Base-by-base conservation (phyloP, 2,797 vertebrate species). In the Enteromius unitaeniatus region DNA sequence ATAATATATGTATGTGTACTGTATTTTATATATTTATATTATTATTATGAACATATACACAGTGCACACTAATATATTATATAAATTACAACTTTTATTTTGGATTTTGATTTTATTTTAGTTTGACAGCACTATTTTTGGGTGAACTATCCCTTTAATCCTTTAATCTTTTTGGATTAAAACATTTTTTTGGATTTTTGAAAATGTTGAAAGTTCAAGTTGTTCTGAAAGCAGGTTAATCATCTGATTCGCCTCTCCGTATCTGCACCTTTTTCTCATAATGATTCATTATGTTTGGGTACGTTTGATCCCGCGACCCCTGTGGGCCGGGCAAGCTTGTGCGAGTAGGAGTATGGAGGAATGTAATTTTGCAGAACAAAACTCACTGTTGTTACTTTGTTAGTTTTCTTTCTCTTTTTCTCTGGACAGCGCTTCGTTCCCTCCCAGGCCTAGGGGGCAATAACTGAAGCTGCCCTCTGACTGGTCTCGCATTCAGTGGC, bases 381-480 rank as follows among this genome's bases (percentile, higher is more conserved):
- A 70, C 72, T 28, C 74, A 69, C 9, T 79, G 79, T 34, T 84
- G 13, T 86, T 40, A 53, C 23, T 72, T 28, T 60, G 79, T 47
- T 62, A 9, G 42, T 40, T 84, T n/a, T 60, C 13, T 76, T 49
- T 70, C 51, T 75, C 14, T 55, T 14, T 79, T 42, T 79, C 31
- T 72, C 10, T 31, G 34, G 51, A 23, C 31, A 21, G 23, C 64
- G 60, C 62, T 83, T 42, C 15, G 26, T 76, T 83, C 83, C 3
- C 60, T 67, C 60, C 9, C 15, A 67, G 81, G 60, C 72, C 45
- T 51, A 3, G 34, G 81, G 74, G 67, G 37, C 67, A 77, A 70
- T 84, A 84, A 81, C 74, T 68, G 82, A 70, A 77, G 73, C 65
- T 83, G 82, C 75, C 82, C 81, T 70, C 80, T 82, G 58, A 78